Evolutionary conservation across 2,888 invertebrate species (phyloP), one percentile per base, ranked within the genome.

Genomic region (Saturnia pavonia): DNA sequence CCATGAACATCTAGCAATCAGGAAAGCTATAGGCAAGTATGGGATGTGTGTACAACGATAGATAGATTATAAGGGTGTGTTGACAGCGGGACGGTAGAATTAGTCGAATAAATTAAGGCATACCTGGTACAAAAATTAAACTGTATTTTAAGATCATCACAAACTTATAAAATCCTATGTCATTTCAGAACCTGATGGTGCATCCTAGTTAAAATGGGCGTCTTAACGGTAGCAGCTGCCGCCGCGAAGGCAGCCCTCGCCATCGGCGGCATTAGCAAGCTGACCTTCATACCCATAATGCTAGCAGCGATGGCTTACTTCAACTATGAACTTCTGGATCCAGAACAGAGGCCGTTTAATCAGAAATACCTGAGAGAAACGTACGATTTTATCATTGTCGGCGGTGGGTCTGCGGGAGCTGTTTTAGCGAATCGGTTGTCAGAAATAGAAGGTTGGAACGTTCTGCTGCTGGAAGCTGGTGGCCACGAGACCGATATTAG

Each of bases 401-500:
- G 98, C 0, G 97, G 96, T 1, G 98, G 98, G 0, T 97, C 97
- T 0, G 98, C 98, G 0, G 98, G 98, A 0, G 95, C 97, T 0
- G 97, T 98, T 0, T 75, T 98, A 12, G 97, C 97, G 0, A 98
- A 97, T 75, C 94, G 98, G 63, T 89, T 98, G 1, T 95, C 97
- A 0, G 98, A 97, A 85, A 94, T 97, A 27, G 94, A 96, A 6
- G 94, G 95, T 11, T 98, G 97, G 97, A 97, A 95, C 80, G 96
- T 98, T 0, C 88, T 98, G 67, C 87, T 98, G 16, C 81, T 98
- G 66, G 98, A 98, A 87, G 98, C 98, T 0, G 98, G 98, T 14
- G 97, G 97, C 0, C 97, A 97, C 77, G 98, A 98, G 86, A 97
- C 97, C 0, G 97, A 97, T 83, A 96, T 97, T 68, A 96, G 97